Evolutionary conservation across 2,797 vertebrate species (phyloP).

Genomic region (Setipinna tenuifilis): DNA sequence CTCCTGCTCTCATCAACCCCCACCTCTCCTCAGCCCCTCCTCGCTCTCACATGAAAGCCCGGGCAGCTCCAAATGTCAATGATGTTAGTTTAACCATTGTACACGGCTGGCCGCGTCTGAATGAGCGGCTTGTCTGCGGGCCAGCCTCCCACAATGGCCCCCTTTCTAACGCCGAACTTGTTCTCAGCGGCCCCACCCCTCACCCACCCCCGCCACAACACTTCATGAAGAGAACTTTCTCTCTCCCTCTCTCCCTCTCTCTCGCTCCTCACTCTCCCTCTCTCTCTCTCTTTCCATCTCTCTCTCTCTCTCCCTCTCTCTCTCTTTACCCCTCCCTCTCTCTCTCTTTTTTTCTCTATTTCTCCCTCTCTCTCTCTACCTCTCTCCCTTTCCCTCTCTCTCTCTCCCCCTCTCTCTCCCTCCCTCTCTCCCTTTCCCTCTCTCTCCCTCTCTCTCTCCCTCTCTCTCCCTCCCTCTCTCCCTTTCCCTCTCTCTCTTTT

Average conservation of each 20-base stretch:
- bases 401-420: slow-evolving; percentile 2
- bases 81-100: slow-evolving; percentile 97
- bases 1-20: slow-evolving; percentile 20
- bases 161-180: slow-evolving; percentile 77
- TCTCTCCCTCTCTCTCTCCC: slow-evolving; percentile 39
- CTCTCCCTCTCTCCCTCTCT: slow-evolving; percentile 51
- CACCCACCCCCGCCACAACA: slow-evolving; percentile 48
- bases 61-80: slow-evolving; percentile 80
- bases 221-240: slow-evolving; percentile 69
- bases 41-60: slow-evolving; percentile 61
- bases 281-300: slow-evolving; percentile 53
- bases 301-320: slow-evolving; percentile 26
- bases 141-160: slow-evolving; percentile 83
- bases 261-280: slow-evolving; percentile 9
- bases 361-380: background rate
- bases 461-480: slow-evolving; percentile 7
- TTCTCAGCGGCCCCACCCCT: slow-evolving; percentile 69
- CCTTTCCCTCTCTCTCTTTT: too few relatives aligned
- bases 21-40: slow-evolving; percentile 45
- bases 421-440: slow-evolving; percentile 29
- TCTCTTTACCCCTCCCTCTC: background rate
- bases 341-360: background rate
- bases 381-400: slow-evolving; percentile 25
- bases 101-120: slow-evolving; percentile 88
- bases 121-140: slow-evolving; percentile 86